A percentile compares a stretch with the other conserved stretches of the same genome.
Evolutionary conservation across 2,113 vertebrate genomes (phyloP).

Genomic region (Xiphophorus hellerii): DNA sequence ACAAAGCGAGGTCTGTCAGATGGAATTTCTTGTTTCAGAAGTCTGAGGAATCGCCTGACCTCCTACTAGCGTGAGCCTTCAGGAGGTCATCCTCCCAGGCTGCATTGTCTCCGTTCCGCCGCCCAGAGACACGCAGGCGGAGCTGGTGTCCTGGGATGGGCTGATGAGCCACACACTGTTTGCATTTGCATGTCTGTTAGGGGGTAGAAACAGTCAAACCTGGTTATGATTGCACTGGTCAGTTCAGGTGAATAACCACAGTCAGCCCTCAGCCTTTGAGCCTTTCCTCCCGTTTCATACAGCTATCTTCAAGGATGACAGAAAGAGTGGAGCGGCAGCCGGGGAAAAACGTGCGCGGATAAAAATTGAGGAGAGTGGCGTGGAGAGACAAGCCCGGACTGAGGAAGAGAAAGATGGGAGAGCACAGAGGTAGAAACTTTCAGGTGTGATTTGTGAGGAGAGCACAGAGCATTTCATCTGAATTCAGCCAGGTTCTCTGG

Average conservation of each 20-base stretch:
- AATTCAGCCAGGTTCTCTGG: slow-evolving; percentile 55
- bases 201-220: not conserved
- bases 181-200: slow-evolving; percentile 25
- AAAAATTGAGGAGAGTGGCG: slow-evolving; percentile 4
- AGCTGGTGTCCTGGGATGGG: slow-evolving; percentile 28
- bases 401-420: slow-evolving; percentile 22
- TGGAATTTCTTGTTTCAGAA: slow-evolving; percentile 58
- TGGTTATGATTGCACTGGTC: slow-evolving; percentile 12
- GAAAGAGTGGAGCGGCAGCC: not conserved
- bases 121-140: slow-evolving; percentile 19
- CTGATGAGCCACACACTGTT: slow-evolving; percentile 32
- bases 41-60: slow-evolving; percentile 24
- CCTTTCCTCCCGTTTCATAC: slow-evolving; percentile 5
- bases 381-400: not conserved
- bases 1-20: slow-evolving; percentile 47
- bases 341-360: not conserved
- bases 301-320: not conserved
- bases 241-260: slow-evolving; percentile 9
- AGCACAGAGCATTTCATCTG: slow-evolving; percentile 61
- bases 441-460: slow-evolving; percentile 68
- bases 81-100: slow-evolving; percentile 4
- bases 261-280: not conserved
- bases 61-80: not conserved
- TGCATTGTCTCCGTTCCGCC: slow-evolving; percentile 33
- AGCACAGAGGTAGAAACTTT: slow-evolving; percentile 31